These are phyloP conservation scores for Callopanchax toddi DNA, from an alignment of 2,113 vertebrate species.

Conservation along the genomic window DNA sequence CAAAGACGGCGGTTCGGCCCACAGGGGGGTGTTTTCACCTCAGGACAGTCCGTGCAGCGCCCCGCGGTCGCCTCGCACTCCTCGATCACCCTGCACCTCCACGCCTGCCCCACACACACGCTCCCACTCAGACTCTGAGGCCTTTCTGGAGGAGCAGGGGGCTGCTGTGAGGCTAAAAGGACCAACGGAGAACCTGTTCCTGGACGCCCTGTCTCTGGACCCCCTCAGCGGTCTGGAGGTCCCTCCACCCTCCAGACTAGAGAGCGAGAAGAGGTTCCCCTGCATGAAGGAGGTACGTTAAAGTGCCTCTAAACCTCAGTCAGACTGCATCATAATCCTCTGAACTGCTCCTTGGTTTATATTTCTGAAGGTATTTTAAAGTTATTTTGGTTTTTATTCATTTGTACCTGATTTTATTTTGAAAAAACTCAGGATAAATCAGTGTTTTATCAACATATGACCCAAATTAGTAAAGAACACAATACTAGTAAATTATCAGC, in stretches of 20 bases:
- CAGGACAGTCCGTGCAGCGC: slow-evolving; percentile 77
- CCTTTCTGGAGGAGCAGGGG: slow-evolving; percentile 79
- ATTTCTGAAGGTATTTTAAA: too few species aligned
- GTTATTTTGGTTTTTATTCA: too few species aligned
- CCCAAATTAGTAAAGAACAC: too few species aligned
- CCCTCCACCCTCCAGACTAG: slow-evolving; percentile 76
- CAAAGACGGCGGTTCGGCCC: slow-evolving; percentile 70
- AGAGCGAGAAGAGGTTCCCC: slow-evolving; percentile 84
- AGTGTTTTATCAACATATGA: too few species aligned
- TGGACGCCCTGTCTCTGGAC: slow-evolving; percentile 89
- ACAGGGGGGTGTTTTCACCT: slow-evolving; percentile 64
- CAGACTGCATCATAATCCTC: too few species aligned
- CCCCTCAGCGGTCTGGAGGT: slow-evolving; percentile 82
- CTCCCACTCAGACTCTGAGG: slow-evolving; percentile 86
- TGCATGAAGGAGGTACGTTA: slow-evolving; percentile 82
- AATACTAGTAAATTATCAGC: too few species aligned
- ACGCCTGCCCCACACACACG: slow-evolving; percentile 36
- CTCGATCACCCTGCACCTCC: slow-evolving; percentile 55
- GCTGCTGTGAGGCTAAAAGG: slow-evolving; percentile 82
- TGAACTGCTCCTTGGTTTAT: too few species aligned
- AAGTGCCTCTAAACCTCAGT: too few species aligned
- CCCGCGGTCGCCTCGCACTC: slow-evolving; percentile 72
- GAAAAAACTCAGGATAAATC: too few species aligned
- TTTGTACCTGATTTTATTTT: too few species aligned
- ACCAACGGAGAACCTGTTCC: slow-evolving; percentile 86